Evolutionary conservation across 2,797 vertebrate species (phyloP), one percentile per base, ranked within the genome.

Genomic region (Fratercula arctica): DNA sequence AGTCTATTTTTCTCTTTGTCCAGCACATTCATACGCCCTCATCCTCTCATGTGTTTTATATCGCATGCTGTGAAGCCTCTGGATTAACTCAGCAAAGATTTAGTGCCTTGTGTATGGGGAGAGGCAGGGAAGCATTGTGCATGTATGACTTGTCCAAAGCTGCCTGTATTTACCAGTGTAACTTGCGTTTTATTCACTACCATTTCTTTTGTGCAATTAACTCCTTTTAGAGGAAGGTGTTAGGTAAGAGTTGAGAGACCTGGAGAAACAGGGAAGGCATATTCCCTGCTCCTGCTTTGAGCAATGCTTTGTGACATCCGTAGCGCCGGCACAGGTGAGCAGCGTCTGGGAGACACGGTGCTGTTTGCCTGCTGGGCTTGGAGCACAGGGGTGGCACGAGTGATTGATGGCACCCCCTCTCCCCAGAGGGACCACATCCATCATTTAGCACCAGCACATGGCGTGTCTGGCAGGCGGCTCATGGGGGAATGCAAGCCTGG

Each of bases 1-100:
- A 84, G 64, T 67, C 20, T 77, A 4, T 60, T 87, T 90, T 85
- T 70, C n/a, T 85, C 69, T 76, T 89, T 90, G 90, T 87, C 88
- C 88, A 45, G 68, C 80, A 57, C 67, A 28, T 85, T 86, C 41
- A 24, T 60, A 10, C 2, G 0, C 39, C 67, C 37, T 77, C 67
- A 17, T 70, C n/a, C 53, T 82, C 75, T 73, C 54, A 5, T n/a
- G 35, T 76, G 31, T 57, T 70, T 64, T 90, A 3, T 88, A 43
- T 85, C 12, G 85, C 39, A 4, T 21, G 51, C 85, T 93, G 88
- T 39, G 88, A 85, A 91, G 43, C 51, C 45, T 88, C 63, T 72
- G 92, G 13, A 46, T 60, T 68, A 59, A 70, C 24, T 56, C 0
- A 0, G 61, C 7, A 7, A 57, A 69, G 53, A n/a, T 67, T 61